Base-by-base conservation (phyloP, 92 coral and sea anemone genomes). In the Metridium senile region DNA sequence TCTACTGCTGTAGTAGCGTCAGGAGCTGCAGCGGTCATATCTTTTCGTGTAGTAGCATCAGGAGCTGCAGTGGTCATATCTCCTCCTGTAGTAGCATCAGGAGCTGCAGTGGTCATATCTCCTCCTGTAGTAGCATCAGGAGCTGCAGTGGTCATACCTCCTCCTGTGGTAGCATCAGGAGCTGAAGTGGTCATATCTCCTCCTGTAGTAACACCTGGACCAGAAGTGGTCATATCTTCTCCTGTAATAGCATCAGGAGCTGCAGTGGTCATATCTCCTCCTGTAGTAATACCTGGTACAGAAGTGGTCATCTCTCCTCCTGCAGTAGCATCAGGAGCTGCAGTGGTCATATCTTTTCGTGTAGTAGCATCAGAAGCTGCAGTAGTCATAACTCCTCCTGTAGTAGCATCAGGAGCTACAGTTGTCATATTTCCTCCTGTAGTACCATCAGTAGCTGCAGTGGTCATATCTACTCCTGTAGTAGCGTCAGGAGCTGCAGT, bases 21-120 rank as follows among this genome's bases (percentile, higher is more conserved):
- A 39, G 49, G 49, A 39, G 49, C 49, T 39, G 49, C 8, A 39
- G 49, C 13, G 49, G 49, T 39, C 49, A 39, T 39, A 39, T 39
- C 49, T 73, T 11, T 23, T 16, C 32, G 11, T 31, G 78, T 54
- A 23, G 26, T 54, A 28, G 26, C 46, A 35, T 13, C 39, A 13
- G 80, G 72, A 20, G 73, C 54, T 16, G 68, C 74, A 22, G 52
- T 53, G 22, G 34, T 62, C 25, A 58, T 45, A 32, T 66, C 26
- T 32, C 79, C 16, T 0, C 66, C 19, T 11, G 43, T 61, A 4
- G 68, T 20, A 33, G 52, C 68, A 9, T 25, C 67, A 29, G 74
- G 69, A 28, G 29, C 32, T 20, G 63, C 73, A 27, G 26, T 47
- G 49, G 51, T 59, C 16, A 66, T 34, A 6, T 63, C 9, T 34